phyloP scores from a whole-genome alignment of 2,888 invertebrate genomes.

The Cephus pulcher region DNA sequence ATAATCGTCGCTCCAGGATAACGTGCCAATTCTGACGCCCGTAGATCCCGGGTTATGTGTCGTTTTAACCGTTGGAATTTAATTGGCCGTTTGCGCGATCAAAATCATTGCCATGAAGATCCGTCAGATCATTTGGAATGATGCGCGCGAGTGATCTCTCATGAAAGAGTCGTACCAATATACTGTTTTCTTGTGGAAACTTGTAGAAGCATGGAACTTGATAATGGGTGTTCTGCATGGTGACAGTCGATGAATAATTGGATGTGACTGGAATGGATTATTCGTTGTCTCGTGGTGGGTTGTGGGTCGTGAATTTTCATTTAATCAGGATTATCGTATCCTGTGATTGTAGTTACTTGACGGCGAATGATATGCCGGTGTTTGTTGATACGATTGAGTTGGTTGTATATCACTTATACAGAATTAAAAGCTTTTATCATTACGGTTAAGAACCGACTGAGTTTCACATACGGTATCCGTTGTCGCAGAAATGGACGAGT shows the following conservation, averaged over 20 bases:
- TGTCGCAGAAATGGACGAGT: not conserved
- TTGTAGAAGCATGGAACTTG: not conserved
- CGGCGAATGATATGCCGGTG: not conserved
- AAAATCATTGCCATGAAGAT: not conserved
- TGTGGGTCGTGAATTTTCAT: not conserved
- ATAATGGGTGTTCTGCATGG: not conserved
- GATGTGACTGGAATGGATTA: not conserved
- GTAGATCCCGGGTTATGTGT: not conserved
- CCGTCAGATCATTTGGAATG: not conserved
- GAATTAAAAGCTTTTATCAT: slow-evolving; percentile 10
- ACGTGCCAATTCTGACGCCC: not conserved
- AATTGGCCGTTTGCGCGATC: not conserved
- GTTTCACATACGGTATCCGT: not conserved
- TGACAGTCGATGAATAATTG: not conserved
- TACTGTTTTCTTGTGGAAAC: not conserved
- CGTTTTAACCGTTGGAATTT: not conserved
- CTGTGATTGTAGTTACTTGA: not conserved
- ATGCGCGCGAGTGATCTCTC: not conserved
- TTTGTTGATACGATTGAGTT: not conserved
- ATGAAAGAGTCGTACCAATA: not conserved
- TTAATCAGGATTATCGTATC: not conserved
- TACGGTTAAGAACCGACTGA: not conserved
- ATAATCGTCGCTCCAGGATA: not conserved
- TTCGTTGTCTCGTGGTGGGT: not conserved
- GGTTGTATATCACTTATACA: slow-evolving; percentile 6